Evolutionary conservation across 2,888 invertebrate genomes (phyloP), one percentile per base, ranked within the genome.

Genomic region (Calliopum simillimum): DNA sequence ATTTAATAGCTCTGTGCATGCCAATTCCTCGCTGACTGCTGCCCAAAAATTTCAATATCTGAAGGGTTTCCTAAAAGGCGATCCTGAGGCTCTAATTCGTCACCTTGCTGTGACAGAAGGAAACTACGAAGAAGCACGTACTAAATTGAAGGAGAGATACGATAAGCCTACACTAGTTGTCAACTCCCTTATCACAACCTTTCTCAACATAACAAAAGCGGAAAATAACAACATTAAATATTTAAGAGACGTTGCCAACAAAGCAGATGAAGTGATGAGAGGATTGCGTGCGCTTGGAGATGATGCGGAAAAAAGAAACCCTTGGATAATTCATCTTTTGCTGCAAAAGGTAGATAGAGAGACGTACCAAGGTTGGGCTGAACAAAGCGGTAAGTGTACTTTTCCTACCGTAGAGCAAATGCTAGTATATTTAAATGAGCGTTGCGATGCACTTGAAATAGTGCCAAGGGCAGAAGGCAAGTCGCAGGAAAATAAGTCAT

Each of bases 21-120:
- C 55, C 16, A 67, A 69, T 14, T 14, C 16, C 4, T 13, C 43
- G 4, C 43, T 69, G 6, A 49, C 70, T 21, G 43, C 71, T 2
- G 43, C 68, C 2, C 71, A 74, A 65, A 74, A 72, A 61, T 68
- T 73, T 19, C 62, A 73, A n/a, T 71, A 69, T 21, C 12, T 68
- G 25, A 71, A 71, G 49, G 69, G 70, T 4, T 64, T 68, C 33
- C 51, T 72, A 21, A 56, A 68, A n/a, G 70, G 46, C 25, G 71
- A 69, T 16, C 71, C 70, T 4, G 64, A 49, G 1, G 70, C 62
- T 59, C 63, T 74, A 33, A 63, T 72, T 8, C 44, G 59, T 33
- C 63, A 70, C 43, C 58, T 70, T 12, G 23, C 68, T 11, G 64
- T 69, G n/a, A 68, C 71, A 1, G 71, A 72, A 43, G 16, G 23